These are phyloP conservation scores for Corbicula japonica DNA, from an alignment of 2,888 invertebrate species.

Conservation along the genomic window DNA sequence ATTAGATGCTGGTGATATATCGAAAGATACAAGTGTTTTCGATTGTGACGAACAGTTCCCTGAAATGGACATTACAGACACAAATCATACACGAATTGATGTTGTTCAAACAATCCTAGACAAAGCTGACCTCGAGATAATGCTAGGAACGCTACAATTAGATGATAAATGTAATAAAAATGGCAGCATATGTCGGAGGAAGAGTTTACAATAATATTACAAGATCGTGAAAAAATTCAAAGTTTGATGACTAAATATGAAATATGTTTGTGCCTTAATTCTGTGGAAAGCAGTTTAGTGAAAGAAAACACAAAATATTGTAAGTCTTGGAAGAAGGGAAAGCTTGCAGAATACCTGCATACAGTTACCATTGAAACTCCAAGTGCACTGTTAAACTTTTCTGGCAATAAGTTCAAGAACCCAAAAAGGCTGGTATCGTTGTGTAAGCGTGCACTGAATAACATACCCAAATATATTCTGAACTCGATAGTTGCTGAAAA, in stretches of 20 bases:
- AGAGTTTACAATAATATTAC: not conserved
- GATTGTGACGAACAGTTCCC: no score
- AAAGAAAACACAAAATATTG: not conserved
- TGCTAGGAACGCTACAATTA: not conserved
- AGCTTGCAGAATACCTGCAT: constrained; percentile 15
- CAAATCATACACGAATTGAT: no score
- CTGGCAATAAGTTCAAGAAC: no score
- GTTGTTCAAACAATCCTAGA: constrained; percentile 4
- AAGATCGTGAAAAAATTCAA: not conserved
- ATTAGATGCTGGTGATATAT: no score
- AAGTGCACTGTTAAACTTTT: not conserved
- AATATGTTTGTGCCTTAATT: not conserved
- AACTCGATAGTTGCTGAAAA: constrained; percentile 37
- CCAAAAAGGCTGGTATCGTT: constrained; percentile 17
- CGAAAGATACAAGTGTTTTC: no score
- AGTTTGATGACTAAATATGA: not conserved
- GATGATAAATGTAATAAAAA: constrained; percentile 3
- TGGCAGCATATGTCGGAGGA: not conserved
- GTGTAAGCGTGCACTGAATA: constrained; percentile 14
- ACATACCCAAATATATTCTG: constrained; percentile 31
- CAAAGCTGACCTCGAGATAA: constrained; percentile 1
- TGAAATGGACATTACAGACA: no score
- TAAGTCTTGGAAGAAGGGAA: constrained; percentile 38
- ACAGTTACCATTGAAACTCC: not conserved
- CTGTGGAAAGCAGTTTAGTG: not conserved